phyloP scores from a whole-genome alignment of 2,797 vertebrate genomes.

The Hoplostethus mediterraneus region DNA sequence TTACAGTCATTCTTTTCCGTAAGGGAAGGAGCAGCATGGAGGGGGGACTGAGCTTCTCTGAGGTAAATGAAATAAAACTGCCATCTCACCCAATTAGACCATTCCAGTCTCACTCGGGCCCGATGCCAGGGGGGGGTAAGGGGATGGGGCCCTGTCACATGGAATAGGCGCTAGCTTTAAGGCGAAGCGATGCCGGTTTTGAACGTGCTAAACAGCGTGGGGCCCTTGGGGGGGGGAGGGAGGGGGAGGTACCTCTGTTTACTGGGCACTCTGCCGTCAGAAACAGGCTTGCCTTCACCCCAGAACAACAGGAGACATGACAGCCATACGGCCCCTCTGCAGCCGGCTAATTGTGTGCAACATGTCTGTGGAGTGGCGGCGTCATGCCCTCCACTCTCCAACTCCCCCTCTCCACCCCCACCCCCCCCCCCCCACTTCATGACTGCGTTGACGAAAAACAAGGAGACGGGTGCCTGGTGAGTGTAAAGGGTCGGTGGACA shows the following conservation, averaged over 20 bases:
- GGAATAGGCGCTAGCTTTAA: conserved; percentile 48
- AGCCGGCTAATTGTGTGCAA: conserved; percentile 76
- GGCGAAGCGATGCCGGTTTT: conserved; percentile 40
- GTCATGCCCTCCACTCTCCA: conserved; percentile 7
- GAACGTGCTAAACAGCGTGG: conserved; percentile 55
- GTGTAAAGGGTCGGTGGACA: conserved; percentile 27
- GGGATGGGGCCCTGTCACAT: conserved; percentile 44
- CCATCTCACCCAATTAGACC: conserved; percentile 50
- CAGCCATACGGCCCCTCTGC: conserved; percentile 81
- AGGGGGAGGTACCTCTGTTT: conserved; percentile 60
- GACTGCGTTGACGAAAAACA: conserved; percentile 40
- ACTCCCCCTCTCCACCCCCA: background rate
- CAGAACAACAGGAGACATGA: conserved; percentile 80
- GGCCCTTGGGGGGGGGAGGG: conserved; percentile 31
- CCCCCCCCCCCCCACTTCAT: background rate
- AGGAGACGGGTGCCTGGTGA: conserved; percentile 29
- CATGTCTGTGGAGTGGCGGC: conserved; percentile 57
- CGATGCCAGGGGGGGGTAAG: conserved; percentile 39
- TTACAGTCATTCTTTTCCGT: background rate
- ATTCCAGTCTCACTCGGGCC: conserved; percentile 35
- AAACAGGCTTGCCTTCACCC: conserved; percentile 72
- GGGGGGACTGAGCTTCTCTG: background rate
- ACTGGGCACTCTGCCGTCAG: conserved; percentile 73
- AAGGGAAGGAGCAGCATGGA: background rate
- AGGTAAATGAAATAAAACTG: conserved; percentile 50